Evolutionary conservation across 1,140 invertebrate species (phyloP), one percentile per base, ranked within the genome.

Genomic region (Aporrectodea caliginosa): DNA sequence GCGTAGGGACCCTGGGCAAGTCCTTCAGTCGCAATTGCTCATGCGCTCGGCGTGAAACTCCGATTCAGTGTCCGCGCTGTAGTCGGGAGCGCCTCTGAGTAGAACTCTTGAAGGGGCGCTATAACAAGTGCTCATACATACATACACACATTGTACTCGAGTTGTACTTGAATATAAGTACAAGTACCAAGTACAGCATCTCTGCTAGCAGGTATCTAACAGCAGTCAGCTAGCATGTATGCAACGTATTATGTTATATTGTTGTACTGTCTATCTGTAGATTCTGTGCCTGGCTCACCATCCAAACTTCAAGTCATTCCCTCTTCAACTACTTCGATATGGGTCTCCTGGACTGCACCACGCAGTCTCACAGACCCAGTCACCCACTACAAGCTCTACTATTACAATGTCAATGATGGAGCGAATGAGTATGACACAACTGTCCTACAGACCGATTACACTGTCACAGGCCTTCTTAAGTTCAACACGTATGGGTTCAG

Each of bases 401-500:
- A 93, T 86, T 92, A 93, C 83, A 92, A 94, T 90, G 72, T 83
- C 35, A 58, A 58, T 22, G 43, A 58, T 58, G 90, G 90, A 27
- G 88, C 88, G 1, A 90, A 90, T n/a, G 91, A 91, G 85, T 90
- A 90, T 80, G 90, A 90, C 82, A 84, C 90, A 1, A 90, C 91
- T 80, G 92, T 92, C 1, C 87, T 87, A 32, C 77, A 33, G 70
- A 89, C 90, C n/a, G 85, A 86, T 0, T 90, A 90, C 83, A 90
- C 90, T 81, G 86, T 95, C 43, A 90, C 87, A 22, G 91, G 91
- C 71, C 89, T 97, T 70, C 89, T 91, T 78, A 91, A 92, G 81
- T 95, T 91, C 86, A 93, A 92, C 14, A 92, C 94, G 82, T 96
- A 96, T 86, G 92, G 90, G 83, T 91, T 96, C 79, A 93, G 93